phyloP scores from a whole-genome alignment of 2,797 vertebrate genomes.

The Paratrypauchen microcephalus region DNA sequence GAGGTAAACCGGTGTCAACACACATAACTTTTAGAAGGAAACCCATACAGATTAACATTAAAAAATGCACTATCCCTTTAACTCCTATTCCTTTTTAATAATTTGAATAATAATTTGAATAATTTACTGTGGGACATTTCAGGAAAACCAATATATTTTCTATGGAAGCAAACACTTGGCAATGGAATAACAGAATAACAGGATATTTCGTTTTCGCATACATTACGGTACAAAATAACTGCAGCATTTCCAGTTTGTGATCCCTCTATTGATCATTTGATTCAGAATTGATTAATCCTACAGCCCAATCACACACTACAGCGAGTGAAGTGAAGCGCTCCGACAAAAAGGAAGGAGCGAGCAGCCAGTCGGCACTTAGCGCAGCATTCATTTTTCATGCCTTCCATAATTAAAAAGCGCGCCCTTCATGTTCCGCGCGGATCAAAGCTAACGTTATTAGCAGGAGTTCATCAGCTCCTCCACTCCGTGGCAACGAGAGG shows the following conservation, averaged over 20 bases:
- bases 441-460: slow-evolving; percentile 80
- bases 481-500: slow-evolving; percentile 60
- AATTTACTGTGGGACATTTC: too few species aligned
- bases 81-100: too few species aligned
- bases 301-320: neutral
- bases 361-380: slow-evolving; percentile 71
- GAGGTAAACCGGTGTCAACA: too few species aligned
- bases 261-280: neutral
- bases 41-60: too few species aligned
- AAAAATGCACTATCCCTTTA: too few species aligned
- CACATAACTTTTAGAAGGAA: too few species aligned
- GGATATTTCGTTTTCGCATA: neutral
- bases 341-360: slow-evolving; percentile 56
- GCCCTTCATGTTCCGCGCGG: slow-evolving; percentile 63
- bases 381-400: slow-evolving; percentile 79
- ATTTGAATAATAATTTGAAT: too few species aligned
- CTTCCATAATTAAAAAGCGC: slow-evolving; percentile 81
- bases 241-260: neutral
- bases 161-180: too few species aligned
- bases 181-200: too few species aligned
- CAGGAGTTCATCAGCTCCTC: slow-evolving; percentile 75
- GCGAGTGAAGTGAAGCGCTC: slow-evolving; percentile 10
- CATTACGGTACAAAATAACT: neutral
- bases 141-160: too few species aligned
- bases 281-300: neutral